These are phyloP conservation scores for Clivina fossor DNA, from an alignment of 2,888 invertebrate genomes.

Conservation along the genomic window DNA sequence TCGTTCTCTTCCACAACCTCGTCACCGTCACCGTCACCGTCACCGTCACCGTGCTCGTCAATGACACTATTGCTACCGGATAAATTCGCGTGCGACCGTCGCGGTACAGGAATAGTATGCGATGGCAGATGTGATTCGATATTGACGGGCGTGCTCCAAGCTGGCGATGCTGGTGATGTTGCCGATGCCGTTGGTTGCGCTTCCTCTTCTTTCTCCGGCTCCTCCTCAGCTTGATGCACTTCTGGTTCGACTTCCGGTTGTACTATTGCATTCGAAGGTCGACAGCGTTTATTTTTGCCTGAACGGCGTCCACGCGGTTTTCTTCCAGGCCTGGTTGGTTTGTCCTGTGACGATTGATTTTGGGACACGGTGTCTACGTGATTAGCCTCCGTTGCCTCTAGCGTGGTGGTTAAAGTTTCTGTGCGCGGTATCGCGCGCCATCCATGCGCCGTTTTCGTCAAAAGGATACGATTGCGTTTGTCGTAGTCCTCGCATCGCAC, in stretches of 20 bases:
- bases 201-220: slow-evolving; percentile 15
- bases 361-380: slow-evolving; percentile 55
- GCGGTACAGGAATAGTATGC: slow-evolving; percentile 62
- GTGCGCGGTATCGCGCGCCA: slow-evolving; percentile 84
- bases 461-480: slow-evolving; percentile 78
- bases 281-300: slow-evolving; percentile 40
- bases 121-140: slow-evolving; percentile 65
- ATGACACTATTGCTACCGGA: slow-evolving; percentile 41
- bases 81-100: slow-evolving; percentile 50
- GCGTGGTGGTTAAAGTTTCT: slow-evolving; percentile 58
- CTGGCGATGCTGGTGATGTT: slow-evolving; percentile 41
- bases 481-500: slow-evolving; percentile 88
- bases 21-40: slow-evolving; percentile 38
- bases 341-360: slow-evolving; percentile 12
- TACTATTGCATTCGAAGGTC: slow-evolving; percentile 4
- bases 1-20: slow-evolving; percentile 33
- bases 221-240: slow-evolving; percentile 41
- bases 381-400: slow-evolving; percentile 50
- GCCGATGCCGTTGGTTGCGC: slow-evolving; percentile 21
- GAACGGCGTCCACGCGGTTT: slow-evolving; percentile 34
- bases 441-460: slow-evolving; percentile 78
- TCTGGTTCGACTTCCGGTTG: slow-evolving; percentile 43
- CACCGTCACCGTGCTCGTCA: slow-evolving; percentile 36
- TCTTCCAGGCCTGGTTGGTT: slow-evolving; percentile 36
- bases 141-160: slow-evolving; percentile 55